Evolutionary conservation across 92 coral and sea anemone genomes (phyloP).

Genomic region (Porites lobata): DNA sequence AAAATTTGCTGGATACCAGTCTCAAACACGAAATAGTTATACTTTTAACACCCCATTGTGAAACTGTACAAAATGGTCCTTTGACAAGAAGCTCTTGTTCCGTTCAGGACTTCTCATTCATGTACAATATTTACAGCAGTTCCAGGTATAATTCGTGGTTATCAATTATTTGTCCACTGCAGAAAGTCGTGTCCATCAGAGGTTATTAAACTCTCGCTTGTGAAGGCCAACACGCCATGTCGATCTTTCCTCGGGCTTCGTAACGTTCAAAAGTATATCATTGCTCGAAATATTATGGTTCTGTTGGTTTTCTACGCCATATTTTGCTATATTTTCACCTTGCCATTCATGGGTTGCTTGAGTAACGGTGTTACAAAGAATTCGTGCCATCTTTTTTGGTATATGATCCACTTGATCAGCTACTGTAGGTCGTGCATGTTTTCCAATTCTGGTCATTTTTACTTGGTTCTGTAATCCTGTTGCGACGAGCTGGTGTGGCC

Average conservation of each 20-base stretch:
- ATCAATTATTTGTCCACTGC: neutral
- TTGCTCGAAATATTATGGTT: neutral
- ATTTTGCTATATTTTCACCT: neutral
- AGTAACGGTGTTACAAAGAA: neutral
- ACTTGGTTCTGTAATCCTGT: too few relatives aligned
- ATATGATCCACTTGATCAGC: constrained; percentile 16
- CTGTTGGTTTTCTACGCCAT: neutral
- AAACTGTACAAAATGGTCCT: neutral
- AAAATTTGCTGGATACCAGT: too few relatives aligned
- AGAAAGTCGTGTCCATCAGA: neutral
- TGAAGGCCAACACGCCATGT: constrained; percentile 20
- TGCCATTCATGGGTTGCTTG: neutral
- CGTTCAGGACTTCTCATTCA: neutral
- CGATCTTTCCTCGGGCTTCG: neutral
- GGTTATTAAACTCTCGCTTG: neutral
- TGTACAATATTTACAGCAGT: neutral
- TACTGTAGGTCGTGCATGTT: neutral
- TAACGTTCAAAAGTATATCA: neutral
- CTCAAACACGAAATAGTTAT: too few relatives aligned
- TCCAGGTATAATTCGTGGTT: neutral
- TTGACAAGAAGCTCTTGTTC: too few relatives aligned
- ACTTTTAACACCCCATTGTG: too few relatives aligned
- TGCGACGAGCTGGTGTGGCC: too few relatives aligned
- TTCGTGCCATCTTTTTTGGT: constrained; percentile 26
- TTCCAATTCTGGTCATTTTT: constrained; percentile 18